These are phyloP conservation scores for Tromatobia lineatoria DNA, from an alignment of 2,888 invertebrate species.

Conservation along the genomic window DNA sequence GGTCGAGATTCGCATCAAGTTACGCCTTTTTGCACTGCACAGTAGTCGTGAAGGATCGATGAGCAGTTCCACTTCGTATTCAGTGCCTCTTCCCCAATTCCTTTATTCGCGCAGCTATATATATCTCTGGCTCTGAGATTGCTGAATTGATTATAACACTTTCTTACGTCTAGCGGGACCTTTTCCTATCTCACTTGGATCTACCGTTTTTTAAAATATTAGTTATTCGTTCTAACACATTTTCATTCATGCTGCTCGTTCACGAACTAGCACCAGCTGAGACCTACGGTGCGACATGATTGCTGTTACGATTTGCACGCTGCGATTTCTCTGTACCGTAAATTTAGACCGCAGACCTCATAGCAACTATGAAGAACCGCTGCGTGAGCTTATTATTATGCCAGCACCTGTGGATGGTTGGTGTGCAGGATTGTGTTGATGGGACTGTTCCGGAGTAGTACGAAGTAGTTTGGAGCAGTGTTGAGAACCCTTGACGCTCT, in stretches of 20 bases:
- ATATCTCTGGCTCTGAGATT: slow-evolving; percentile 37
- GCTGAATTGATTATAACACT: slow-evolving; percentile 61
- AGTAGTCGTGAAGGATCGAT: slow-evolving; percentile 52
- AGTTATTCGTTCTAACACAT: slow-evolving; percentile 57
- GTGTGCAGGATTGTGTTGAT: slow-evolving; percentile 30
- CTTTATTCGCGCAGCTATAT: slow-evolving; percentile 17
- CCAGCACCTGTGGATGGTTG: slow-evolving; percentile 2
- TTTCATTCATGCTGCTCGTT: slow-evolving; percentile 48
- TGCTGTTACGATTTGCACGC: neutral
- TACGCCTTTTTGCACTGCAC: neutral
- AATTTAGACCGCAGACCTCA: neutral
- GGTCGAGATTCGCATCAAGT: neutral
- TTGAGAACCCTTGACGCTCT: slow-evolving; percentile 30
- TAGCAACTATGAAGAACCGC: slow-evolving; percentile 8
- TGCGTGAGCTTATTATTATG: slow-evolving; percentile 22
- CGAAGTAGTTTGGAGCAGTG: neutral
- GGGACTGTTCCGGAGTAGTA: neutral
- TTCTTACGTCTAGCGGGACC: slow-evolving; percentile 41
- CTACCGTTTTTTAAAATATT: slow-evolving; percentile 56
- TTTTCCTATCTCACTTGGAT: neutral
- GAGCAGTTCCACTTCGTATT: slow-evolving; percentile 20
- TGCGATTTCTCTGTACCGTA: neutral
- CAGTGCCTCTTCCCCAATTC: neutral
- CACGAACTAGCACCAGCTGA: slow-evolving; percentile 23
- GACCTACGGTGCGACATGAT: neutral